Evolutionary conservation across 2,113 vertebrate species (phyloP).

Genomic region (Sphaerodactylus townsendi): DNA sequence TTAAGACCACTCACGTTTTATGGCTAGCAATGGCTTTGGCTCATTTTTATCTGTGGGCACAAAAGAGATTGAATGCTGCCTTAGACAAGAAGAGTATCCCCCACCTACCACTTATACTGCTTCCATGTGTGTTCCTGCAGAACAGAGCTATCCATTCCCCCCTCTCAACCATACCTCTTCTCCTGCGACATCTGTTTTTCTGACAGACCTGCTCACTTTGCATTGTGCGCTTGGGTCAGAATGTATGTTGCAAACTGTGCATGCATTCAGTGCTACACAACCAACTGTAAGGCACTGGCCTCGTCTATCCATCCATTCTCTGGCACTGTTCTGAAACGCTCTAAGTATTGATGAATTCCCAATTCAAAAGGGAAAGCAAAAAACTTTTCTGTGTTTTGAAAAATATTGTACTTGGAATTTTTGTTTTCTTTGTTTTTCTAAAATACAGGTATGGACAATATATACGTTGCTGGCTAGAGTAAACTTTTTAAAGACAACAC

Average conservation of each 20-base stretch:
- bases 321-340: background rate
- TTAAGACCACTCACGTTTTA: slow-evolving; percentile 15
- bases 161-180: background rate
- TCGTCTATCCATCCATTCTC: background rate
- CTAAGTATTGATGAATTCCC: background rate
- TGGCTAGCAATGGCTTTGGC: slow-evolving; percentile 5
- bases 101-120: background rate
- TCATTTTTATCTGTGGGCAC: slow-evolving; percentile 13
- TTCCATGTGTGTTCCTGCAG: background rate
- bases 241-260: background rate
- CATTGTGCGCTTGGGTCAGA: background rate
- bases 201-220: background rate
- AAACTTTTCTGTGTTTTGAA: background rate
- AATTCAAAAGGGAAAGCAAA: background rate
- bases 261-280: background rate
- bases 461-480: background rate
- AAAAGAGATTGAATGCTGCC: slow-evolving; percentile 24
- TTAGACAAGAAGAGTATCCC: slow-evolving; percentile 26
- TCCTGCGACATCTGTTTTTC: background rate
- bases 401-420: background rate
- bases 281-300: background rate
- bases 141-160: background rate
- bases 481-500: background rate
- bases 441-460: background rate
- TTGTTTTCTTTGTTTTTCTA: background rate